Conservation (phyloP, 2,113 vertebrate species). For the Rhynchopsitta pachyrhyncha region DNA sequence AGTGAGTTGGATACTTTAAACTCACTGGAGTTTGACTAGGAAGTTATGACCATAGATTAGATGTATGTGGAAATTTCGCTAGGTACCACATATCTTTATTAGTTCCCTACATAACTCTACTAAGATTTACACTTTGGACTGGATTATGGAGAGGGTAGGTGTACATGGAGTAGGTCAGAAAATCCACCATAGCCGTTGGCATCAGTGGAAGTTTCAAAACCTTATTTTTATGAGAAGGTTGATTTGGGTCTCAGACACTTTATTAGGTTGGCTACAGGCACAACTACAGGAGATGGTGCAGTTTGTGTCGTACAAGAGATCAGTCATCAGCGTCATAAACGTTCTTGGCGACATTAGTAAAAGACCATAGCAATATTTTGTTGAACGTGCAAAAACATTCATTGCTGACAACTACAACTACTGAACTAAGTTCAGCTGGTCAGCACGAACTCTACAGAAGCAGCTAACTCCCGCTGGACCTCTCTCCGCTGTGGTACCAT, state of each 20-base stretch:
- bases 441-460: background rate
- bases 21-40: background rate
- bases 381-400: background rate
- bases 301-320: background rate
- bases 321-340: background rate
- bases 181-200: background rate
- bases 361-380: background rate
- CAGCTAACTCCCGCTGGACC: background rate
- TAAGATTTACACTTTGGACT: background rate
- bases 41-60: background rate
- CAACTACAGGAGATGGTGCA: rapidly evolving
- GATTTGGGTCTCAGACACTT: background rate
- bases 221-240: background rate
- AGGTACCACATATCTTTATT: rapidly evolving
- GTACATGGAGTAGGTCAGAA: background rate
- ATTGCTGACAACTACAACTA: background rate
- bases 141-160: background rate
- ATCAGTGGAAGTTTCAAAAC: background rate
- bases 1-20: background rate
- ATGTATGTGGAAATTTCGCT: background rate
- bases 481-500: background rate
- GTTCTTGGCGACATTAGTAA: background rate
- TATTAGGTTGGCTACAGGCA: background rate
- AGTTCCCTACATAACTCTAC: background rate
- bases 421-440: background rate